phyloP scores from a whole-genome alignment of 30 jellyfish, hydroid and myxozoan genomes.

The Hydractinia echinata region DNA sequence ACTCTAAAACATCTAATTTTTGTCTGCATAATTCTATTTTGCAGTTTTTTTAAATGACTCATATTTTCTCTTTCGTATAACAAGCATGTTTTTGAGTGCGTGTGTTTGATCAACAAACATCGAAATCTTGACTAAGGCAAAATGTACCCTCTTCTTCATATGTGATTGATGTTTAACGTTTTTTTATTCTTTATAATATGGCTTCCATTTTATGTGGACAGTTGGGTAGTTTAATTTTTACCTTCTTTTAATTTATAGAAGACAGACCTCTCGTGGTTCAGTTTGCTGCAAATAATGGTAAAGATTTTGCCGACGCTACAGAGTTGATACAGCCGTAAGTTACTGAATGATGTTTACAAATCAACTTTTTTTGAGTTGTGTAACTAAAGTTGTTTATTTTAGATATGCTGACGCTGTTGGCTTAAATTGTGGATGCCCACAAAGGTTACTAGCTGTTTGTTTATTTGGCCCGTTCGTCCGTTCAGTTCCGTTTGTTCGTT shows the following conservation, averaged over 20 bases:
- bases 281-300: conserved; percentile 89
- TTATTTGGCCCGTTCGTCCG: too few species aligned
- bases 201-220: background rate
- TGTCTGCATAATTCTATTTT: too few species aligned
- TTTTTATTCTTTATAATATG: background rate
- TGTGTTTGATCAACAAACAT: too few species aligned
- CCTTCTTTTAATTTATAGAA: conserved; percentile 25
- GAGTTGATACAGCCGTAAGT: conserved; percentile 56
- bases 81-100: too few species aligned
- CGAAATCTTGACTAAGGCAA: too few species aligned
- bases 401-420: conserved; percentile 94
- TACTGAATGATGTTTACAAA: background rate
- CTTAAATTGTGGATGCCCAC: conserved; percentile 98
- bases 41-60: too few species aligned
- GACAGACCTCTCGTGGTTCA: conserved; percentile 94
- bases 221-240: background rate
- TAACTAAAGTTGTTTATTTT: background rate
- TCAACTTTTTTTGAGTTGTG: background rate
- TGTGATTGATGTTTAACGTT: background rate
- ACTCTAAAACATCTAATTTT: too few species aligned
- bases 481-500: too few species aligned
- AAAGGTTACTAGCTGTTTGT: conserved; percentile 40
- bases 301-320: conserved; percentile 86
- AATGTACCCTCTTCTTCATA: background rate
- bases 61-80: too few species aligned